Conservation (phyloP, 2,797 vertebrate genomes). For the Nothura maculosa region DNA sequence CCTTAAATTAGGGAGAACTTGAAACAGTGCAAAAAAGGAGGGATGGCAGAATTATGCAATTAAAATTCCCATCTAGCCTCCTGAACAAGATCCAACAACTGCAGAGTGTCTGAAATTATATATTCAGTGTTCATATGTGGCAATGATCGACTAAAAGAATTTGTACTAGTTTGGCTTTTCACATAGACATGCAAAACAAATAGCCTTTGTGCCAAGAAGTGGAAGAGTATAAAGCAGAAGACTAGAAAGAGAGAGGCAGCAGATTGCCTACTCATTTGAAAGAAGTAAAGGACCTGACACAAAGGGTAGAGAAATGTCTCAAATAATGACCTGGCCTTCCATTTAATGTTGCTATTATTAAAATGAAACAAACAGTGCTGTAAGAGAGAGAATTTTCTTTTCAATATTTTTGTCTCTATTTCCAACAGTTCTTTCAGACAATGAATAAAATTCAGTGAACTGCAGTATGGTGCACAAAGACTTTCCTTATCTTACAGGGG, state of each 20-base stretch:
- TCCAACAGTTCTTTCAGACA: not conserved
- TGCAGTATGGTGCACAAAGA: not conserved
- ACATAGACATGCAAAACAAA: conserved; percentile 57
- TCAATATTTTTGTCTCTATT: not conserved
- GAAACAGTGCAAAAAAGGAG: conserved; percentile 46
- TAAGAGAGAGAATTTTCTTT: conserved; percentile 7
- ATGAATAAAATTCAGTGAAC: conserved; percentile 23
- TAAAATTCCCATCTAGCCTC: conserved; percentile 62
- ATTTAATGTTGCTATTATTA: not conserved
- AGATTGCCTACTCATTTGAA: not conserved
- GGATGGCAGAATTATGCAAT: conserved; percentile 49
- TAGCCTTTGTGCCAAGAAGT: conserved; percentile 35
- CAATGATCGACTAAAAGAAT: conserved; percentile 58
- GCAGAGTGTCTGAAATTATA: conserved; percentile 60
- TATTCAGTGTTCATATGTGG: conserved; percentile 49
- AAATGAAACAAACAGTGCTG: conserved; percentile 9
- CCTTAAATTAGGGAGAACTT: conserved; percentile 37
- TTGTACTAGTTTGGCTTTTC: conserved; percentile 65
- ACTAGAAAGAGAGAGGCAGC: not conserved
- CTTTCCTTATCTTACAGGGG: conserved; percentile 15
- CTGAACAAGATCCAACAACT: conserved; percentile 63
- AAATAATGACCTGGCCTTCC: not conserved
- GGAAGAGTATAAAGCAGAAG: not conserved
- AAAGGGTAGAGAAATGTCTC: not conserved
- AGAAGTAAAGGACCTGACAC: not conserved